Percentiles rank a stretch among this genome's conserved stretches.
Conservation (phyloP, 1,140 invertebrate species). For the Orchestia grillus region DNA sequence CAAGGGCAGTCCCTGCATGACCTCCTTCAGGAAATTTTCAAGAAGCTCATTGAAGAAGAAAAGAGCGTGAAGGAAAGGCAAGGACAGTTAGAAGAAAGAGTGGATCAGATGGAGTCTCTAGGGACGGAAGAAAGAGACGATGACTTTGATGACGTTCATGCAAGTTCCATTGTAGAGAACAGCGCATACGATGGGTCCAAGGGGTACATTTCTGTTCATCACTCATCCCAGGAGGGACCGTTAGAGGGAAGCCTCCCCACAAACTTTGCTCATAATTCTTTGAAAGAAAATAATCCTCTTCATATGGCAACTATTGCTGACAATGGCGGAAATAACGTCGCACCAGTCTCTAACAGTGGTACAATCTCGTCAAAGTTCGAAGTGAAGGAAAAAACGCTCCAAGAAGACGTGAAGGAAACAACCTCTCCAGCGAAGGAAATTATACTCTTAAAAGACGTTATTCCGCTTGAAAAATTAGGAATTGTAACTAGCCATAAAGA, state of each 20-base stretch:
- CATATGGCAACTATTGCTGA: not conserved
- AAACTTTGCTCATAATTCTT: not conserved
- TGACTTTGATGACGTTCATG: not conserved
- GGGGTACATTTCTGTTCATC: slow-evolving; percentile 27
- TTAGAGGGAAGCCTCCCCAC: not conserved
- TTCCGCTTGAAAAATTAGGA: not conserved
- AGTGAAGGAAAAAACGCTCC: not conserved
- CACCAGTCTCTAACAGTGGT: not conserved
- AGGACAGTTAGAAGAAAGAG: not conserved
- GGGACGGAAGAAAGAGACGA: not conserved
- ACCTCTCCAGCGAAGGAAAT: not conserved
- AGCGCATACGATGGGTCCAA: slow-evolving; percentile 40
- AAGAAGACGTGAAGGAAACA: not conserved
- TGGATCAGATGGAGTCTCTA: not conserved
- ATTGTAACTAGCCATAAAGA: not conserved
- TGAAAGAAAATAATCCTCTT: not conserved
- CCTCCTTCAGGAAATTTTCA: slow-evolving; percentile 68
- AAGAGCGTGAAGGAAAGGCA: not conserved
- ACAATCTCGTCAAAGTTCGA: not conserved
- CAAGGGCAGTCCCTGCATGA: slow-evolving; percentile 69
- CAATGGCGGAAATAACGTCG: not conserved
- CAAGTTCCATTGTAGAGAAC: not conserved
- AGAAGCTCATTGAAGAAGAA: slow-evolving; percentile 62
- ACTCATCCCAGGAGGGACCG: not conserved
- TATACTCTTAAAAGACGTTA: slow-evolving; percentile 32